Evolutionary conservation across 2,113 vertebrate genomes (phyloP).

Genomic region (Rhineura floridana): DNA sequence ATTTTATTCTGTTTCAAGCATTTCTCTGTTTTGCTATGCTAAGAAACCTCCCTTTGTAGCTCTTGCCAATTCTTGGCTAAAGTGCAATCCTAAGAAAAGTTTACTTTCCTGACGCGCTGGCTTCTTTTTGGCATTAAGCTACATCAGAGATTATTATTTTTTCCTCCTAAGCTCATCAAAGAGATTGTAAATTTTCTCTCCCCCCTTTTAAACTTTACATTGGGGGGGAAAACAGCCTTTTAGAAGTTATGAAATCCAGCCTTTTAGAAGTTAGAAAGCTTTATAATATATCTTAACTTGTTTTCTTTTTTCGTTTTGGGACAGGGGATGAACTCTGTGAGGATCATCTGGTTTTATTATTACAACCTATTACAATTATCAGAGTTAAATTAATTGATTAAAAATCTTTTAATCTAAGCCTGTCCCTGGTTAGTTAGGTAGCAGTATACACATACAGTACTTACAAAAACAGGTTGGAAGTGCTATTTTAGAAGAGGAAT

Average conservation of each 20-base stretch:
- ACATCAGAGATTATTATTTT: neutral
- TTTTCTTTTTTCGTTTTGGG: neutral
- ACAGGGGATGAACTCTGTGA: neutral
- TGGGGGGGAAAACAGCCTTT: neutral
- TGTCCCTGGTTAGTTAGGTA: too few relatives aligned
- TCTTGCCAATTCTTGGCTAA: neutral
- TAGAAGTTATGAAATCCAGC: neutral
- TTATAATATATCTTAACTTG: neutral
- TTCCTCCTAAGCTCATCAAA: neutral
- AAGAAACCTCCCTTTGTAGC: neutral
- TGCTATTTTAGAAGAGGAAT: neutral
- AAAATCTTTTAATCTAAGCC: too few relatives aligned
- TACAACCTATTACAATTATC: neutral
- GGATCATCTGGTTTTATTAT: neutral
- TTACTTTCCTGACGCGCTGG: neutral
- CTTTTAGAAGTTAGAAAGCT: neutral
- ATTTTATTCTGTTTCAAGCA: neutral
- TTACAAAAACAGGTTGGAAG: neutral
- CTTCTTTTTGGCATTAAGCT: neutral
- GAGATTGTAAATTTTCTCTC: neutral
- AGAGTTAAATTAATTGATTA: neutral
- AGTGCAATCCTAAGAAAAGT: neutral
- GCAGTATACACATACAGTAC: too few relatives aligned
- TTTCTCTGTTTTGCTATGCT: slow-evolving; percentile 1
- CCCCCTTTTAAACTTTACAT: neutral